Conservation (phyloP, 64 coral and sea anemone genomes). For the Acropora tenuis region DNA sequence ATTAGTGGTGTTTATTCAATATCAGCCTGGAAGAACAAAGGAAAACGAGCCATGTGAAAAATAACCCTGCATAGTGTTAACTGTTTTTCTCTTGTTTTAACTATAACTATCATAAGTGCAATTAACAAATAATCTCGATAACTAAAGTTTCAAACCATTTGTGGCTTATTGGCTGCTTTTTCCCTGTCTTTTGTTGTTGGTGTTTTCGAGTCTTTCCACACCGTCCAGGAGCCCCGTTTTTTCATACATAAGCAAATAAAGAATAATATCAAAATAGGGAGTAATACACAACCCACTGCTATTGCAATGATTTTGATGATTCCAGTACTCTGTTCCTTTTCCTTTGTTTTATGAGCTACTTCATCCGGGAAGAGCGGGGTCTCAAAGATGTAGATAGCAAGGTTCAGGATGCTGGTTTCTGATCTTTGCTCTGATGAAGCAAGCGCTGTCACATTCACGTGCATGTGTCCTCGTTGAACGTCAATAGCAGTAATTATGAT, state of each 20-base stretch:
- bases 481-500: background rate
- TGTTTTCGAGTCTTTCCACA: slow-evolving; percentile 9
- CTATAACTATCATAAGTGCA: background rate
- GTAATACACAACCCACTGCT: background rate
- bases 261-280: slow-evolving; percentile 1
- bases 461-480: background rate
- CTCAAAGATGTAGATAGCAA: background rate
- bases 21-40: too few relatives aligned
- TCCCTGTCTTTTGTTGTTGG: background rate
- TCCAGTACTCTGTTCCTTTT: background rate
- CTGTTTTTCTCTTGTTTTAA: too few relatives aligned
- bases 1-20: too few relatives aligned
- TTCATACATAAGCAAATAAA: background rate
- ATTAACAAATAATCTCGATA: background rate
- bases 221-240: slow-evolving; percentile 36
- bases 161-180: background rate
- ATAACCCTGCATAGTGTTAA: too few relatives aligned
- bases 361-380: background rate
- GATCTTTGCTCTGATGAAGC: background rate
- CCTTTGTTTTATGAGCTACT: background rate
- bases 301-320: slow-evolving; percentile 9
- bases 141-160: background rate
- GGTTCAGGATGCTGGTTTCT: background rate
- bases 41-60: too few relatives aligned
- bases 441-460: slow-evolving; percentile 1